Percentiles rank a stretch among this genome's conserved stretches.
These are phyloP conservation scores for Staurois parvus DNA, from an alignment of 2,797 vertebrate genomes.

Conservation along the genomic window DNA sequence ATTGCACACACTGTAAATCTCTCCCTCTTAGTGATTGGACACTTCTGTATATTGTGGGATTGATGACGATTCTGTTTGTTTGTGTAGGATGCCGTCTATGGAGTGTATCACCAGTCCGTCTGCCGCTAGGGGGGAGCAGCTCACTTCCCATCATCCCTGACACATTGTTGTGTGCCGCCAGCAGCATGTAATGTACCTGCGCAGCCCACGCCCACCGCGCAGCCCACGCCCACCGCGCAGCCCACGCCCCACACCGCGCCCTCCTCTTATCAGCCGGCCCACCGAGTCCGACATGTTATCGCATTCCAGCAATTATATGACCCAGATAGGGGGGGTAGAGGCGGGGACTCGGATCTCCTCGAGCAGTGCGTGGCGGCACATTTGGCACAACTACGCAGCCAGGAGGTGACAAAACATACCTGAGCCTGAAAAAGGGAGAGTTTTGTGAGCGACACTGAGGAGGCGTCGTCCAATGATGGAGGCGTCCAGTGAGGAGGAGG, in stretches of 20 bases:
- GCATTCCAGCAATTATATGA: conserved; percentile 60
- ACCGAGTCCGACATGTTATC: conserved; percentile 62
- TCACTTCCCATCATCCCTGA: conserved; percentile 47
- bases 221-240: conserved; percentile 40
- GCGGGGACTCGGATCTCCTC: conserved; percentile 74
- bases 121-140: conserved; percentile 58
- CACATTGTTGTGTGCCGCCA: background rate
- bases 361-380: conserved; percentile 73
- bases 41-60: no score
- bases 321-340: conserved; percentile 65
- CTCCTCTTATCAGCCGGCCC: conserved; percentile 51
- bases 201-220: conserved; percentile 44
- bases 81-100: conserved; percentile 7
- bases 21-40: no score
- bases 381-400: conserved; percentile 70
- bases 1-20: no score
- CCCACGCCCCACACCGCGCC: conserved; percentile 51
- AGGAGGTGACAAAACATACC: conserved; percentile 50
- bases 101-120: conserved; percentile 45
- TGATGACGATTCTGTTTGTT: background rate
- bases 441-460: background rate
- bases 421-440: conserved; percentile 60
- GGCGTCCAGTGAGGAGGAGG: conserved; percentile 64
- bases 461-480: conserved; percentile 52
- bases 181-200: conserved; percentile 38